phyloP scores from a whole-genome alignment of 2,113 vertebrate species.

The Copsychus sechellarum region DNA sequence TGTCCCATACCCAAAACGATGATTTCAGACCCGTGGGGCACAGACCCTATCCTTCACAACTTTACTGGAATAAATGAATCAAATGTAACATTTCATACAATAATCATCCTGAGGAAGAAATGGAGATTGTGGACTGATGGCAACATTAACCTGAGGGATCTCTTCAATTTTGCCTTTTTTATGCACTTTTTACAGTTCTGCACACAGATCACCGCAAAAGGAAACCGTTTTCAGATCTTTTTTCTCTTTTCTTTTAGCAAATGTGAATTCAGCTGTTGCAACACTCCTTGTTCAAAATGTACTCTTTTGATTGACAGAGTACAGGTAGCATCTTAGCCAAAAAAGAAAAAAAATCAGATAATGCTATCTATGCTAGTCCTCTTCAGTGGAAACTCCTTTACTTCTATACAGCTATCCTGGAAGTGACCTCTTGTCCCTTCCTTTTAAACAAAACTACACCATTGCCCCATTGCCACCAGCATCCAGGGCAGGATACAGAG shows the following conservation, averaged over 20 bases:
- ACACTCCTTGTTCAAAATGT: not conserved
- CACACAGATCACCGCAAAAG: not conserved
- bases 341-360: not conserved
- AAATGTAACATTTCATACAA: not conserved
- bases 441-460: not conserved
- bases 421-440: not conserved
- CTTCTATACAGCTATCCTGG: fast-evolving
- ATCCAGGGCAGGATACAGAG: not conserved
- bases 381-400: not conserved
- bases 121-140: not conserved
- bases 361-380: not conserved
- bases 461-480: not conserved
- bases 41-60: not conserved
- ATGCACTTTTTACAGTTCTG: not conserved
- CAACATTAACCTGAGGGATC: not conserved
- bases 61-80: not conserved
- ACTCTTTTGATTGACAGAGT: not conserved
- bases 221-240: not conserved
- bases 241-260: not conserved
- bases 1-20: not conserved
- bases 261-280: not conserved
- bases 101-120: not conserved
- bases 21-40: not conserved
- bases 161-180: not conserved
- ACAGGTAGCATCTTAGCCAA: not conserved